phyloP scores from a whole-genome alignment of 1,140 invertebrate species.

The Sycophila sp. region DNA sequence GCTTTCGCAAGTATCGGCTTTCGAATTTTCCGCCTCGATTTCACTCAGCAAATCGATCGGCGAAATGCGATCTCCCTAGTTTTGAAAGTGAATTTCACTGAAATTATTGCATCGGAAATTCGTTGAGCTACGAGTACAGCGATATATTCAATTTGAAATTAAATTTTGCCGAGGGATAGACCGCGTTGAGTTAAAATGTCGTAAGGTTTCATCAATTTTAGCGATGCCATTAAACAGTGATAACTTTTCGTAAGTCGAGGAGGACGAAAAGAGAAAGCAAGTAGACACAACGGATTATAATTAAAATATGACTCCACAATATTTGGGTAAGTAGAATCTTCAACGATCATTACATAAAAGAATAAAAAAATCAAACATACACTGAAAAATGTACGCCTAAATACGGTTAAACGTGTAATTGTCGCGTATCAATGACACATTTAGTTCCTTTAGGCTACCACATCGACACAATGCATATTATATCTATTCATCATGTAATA shows the following conservation, averaged over 20 bases:
- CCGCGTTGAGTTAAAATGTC: no score
- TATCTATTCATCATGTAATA: not conserved
- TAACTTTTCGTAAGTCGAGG: not conserved
- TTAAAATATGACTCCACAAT: constrained; percentile 10
- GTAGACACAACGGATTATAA: not conserved
- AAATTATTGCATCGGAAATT: no score
- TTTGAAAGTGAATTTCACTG: not conserved
- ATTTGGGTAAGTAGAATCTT: not conserved
- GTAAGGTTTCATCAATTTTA: no score
- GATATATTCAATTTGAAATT: no score
- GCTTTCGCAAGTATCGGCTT: no score
- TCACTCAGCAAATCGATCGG: no score
- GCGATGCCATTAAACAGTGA: no score
- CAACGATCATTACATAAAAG: not conserved
- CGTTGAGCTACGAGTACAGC: no score
- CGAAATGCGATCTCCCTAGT: no score
- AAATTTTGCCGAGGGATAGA: no score
- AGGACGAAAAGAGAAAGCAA: not conserved
- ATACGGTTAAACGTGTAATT: not conserved
- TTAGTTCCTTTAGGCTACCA: not conserved
- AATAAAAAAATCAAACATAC: not conserved
- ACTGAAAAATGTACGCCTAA: constrained; percentile 10
- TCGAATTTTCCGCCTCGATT: no score
- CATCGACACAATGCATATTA: not conserved
- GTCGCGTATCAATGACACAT: not conserved